These are phyloP conservation scores for Lepidonotus clava DNA, from an alignment of 2,888 invertebrate species.

Conservation along the genomic window DNA sequence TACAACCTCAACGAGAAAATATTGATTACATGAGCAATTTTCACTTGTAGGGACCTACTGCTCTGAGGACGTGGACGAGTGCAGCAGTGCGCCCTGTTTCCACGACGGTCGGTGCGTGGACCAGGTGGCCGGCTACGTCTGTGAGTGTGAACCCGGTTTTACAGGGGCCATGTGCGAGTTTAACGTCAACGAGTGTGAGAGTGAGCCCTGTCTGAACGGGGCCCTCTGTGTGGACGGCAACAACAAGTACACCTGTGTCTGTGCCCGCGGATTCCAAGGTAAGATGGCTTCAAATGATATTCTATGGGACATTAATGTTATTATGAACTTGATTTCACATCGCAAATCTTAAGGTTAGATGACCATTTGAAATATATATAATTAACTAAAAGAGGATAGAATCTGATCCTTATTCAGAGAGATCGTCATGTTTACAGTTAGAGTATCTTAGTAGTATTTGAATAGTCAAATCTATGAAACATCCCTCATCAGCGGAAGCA, in stretches of 20 bases:
- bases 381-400: too few species aligned
- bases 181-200: constrained; percentile 60
- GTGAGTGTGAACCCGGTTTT: constrained; percentile 51
- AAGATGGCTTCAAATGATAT: constrained; percentile 71
- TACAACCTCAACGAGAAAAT: too few species aligned
- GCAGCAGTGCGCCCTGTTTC: constrained; percentile 56
- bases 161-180: constrained; percentile 58
- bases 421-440: too few species aligned
- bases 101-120: constrained; percentile 50
- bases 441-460: too few species aligned
- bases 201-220: constrained; percentile 60
- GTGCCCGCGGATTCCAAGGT: constrained; percentile 63
- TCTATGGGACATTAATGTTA: too few species aligned
- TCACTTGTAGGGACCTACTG: too few species aligned
- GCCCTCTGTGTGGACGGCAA: constrained; percentile 65
- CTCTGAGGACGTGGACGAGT: constrained; percentile 57
- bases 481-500: too few species aligned
- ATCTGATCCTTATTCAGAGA: too few species aligned
- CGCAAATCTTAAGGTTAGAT: too few species aligned
- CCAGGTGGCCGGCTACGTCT: constrained; percentile 42
- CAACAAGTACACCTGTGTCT: constrained; percentile 61
- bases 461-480: constrained; percentile 87
- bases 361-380: too few species aligned
- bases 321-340: too few species aligned
- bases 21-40: too few species aligned